Conservation (phyloP, 1,140 invertebrate species). For the Amyelois transitella region DNA sequence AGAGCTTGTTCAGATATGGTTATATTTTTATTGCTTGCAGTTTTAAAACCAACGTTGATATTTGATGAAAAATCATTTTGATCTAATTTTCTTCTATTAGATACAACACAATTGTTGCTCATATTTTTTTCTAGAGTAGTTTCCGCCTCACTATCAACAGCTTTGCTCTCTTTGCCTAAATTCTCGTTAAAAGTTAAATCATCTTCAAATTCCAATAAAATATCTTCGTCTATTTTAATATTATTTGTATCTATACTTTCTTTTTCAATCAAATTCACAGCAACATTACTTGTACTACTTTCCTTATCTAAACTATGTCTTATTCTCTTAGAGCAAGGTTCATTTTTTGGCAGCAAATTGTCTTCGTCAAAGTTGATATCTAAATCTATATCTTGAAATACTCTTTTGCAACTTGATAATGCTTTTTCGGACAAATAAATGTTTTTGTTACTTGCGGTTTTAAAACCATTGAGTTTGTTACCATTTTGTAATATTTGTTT, state of each 20-base stretch:
- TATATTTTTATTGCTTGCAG: conserved; percentile 29
- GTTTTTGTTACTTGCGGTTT: conserved; percentile 33
- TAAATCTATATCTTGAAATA: conserved; percentile 31
- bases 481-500: not conserved
- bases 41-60: conserved; percentile 26
- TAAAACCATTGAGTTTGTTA: conserved; percentile 22
- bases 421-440: conserved; percentile 31
- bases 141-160: not conserved
- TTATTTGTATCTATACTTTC: not conserved
- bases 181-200: conserved; percentile 5
- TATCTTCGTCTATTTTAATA: conserved; percentile 12
- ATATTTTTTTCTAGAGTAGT: not conserved
- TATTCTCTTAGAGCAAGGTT: not conserved
- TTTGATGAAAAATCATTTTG: not conserved
- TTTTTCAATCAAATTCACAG: not conserved
- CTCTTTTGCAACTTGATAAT: conserved; percentile 23
- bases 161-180: too few relatives aligned
- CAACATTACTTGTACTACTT: not conserved
- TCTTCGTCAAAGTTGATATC: conserved; percentile 11
- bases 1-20: conserved; percentile 36
- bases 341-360: not conserved
- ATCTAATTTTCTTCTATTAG: conserved; percentile 2
- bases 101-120: not conserved
- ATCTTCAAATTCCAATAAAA: conserved; percentile 5
- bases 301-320: not conserved